phyloP scores from a whole-genome alignment of 2,888 invertebrate genomes.

The Macropis europaea region DNA sequence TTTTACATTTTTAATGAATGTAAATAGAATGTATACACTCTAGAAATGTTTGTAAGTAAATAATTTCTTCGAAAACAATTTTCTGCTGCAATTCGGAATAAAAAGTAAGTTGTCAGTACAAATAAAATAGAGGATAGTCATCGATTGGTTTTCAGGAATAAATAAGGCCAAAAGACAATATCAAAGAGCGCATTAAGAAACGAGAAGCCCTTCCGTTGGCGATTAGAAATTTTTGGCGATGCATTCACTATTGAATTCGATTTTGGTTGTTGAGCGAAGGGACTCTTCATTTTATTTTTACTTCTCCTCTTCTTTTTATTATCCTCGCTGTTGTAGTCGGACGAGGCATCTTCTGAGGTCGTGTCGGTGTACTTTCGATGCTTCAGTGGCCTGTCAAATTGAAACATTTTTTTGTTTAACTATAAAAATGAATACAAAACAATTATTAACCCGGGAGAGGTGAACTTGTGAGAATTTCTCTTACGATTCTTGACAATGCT shows the following conservation, averaged over 20 bases:
- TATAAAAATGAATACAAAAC: too few relatives aligned
- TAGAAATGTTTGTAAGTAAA: too few relatives aligned
- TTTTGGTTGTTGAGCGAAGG: constrained; percentile 1
- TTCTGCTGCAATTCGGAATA: too few relatives aligned
- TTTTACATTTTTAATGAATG: too few relatives aligned
- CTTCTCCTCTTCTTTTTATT: constrained; percentile 2
- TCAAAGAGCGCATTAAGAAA: constrained; percentile 70
- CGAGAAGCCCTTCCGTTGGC: constrained; percentile 38
- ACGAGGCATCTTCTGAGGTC: constrained; percentile 52
- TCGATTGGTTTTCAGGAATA: constrained; percentile 63
- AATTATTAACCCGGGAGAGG: too few relatives aligned
- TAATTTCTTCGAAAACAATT: too few relatives aligned
- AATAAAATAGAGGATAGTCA: too few relatives aligned
- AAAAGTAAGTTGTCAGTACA: too few relatives aligned
- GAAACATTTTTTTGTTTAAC: too few relatives aligned
- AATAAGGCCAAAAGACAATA: constrained; percentile 71
- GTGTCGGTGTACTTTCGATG: constrained; percentile 35
- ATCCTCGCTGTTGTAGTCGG: constrained; percentile 30
- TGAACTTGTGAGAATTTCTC: too few relatives aligned
- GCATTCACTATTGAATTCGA: background rate
- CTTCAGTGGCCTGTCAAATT: constrained; percentile 32
- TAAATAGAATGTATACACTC: too few relatives aligned
- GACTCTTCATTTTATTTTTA: background rate
- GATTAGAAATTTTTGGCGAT: constrained; percentile 24
- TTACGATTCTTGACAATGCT: too few relatives aligned